A percentile compares a stretch with the other conserved stretches of the same genome.
Evolutionary conservation across 2,888 invertebrate species (phyloP).

Genomic region (Dioctria rufipes): DNA sequence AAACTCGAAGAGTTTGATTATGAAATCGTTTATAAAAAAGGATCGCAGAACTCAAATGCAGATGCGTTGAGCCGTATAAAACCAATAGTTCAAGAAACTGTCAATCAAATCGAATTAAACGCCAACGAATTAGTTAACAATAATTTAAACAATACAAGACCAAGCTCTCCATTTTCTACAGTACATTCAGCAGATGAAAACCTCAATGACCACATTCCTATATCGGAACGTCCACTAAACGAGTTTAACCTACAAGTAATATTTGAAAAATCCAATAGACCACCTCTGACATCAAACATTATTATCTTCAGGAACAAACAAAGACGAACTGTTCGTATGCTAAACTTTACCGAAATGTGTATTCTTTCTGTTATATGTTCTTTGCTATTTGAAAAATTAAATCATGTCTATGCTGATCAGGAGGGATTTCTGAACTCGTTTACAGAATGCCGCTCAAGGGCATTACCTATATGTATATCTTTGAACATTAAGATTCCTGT

Average conservation of each 20-base stretch:
- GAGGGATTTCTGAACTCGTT: too few species aligned
- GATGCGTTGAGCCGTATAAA: constrained; percentile 55
- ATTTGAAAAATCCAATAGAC: constrained; percentile 39
- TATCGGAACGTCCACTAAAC: constrained; percentile 57
- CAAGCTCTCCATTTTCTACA: not conserved
- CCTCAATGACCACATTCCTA: constrained; percentile 37
- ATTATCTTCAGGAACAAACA: constrained; percentile 57
- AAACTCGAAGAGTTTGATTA: constrained; percentile 60
- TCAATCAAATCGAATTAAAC: constrained; percentile 18
- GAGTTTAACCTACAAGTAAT: constrained; percentile 59
- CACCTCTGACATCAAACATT: constrained; percentile 43
- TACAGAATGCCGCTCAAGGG: too few species aligned
- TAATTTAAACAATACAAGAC: too few species aligned
- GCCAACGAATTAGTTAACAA: not conserved
- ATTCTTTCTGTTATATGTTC: too few species aligned
- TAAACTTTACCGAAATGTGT: not conserved
- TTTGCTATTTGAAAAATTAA: too few species aligned
- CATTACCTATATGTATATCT: too few species aligned
- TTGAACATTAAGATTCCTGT: too few species aligned
- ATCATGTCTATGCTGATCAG: too few species aligned
- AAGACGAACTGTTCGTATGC: not conserved
- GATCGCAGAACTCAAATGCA: constrained; percentile 59
- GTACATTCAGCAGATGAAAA: constrained; percentile 51
- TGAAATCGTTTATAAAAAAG: constrained; percentile 59
- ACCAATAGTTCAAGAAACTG: not conserved